Evolutionary conservation across 2,797 vertebrate genomes (phyloP).

Genomic region (Pempheris klunzingeri): DNA sequence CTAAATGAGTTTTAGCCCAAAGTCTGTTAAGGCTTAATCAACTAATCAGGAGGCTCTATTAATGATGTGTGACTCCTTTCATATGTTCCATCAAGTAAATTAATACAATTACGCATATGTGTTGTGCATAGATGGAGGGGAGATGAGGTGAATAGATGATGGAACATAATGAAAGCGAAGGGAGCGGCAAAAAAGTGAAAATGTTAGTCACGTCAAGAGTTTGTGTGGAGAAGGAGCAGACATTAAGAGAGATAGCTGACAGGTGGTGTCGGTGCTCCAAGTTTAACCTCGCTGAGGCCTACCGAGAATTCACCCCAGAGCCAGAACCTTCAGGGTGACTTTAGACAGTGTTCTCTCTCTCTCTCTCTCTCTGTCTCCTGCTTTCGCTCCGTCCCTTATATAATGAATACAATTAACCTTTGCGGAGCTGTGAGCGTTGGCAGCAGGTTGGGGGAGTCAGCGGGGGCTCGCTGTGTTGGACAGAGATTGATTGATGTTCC

Average conservation of each 20-base stretch:
- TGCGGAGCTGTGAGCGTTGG: conserved; percentile 69
- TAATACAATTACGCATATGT: conserved; percentile 62
- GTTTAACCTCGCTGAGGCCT: conserved; percentile 68
- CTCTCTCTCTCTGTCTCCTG: conserved; percentile 22
- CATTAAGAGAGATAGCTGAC: conserved; percentile 48
- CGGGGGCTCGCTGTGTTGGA: conserved; percentile 67
- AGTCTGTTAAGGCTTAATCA: conserved; percentile 83
- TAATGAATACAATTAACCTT: conserved; percentile 90
- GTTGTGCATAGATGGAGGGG: conserved; percentile 43
- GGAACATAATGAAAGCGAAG: not conserved
- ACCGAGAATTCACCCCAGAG: conserved; percentile 56
- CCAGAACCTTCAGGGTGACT: conserved; percentile 80
- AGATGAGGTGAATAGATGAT: conserved; percentile 43
- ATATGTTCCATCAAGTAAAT: conserved; percentile 68
- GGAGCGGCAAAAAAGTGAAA: not conserved
- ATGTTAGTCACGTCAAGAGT: not conserved
- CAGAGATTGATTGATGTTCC: conserved; percentile 86
- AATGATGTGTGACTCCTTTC: conserved; percentile 68
- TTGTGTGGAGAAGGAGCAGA: conserved; percentile 15
- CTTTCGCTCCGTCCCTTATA: conserved; percentile 67
- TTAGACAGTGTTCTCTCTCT: conserved; percentile 51
- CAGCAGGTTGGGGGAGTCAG: conserved; percentile 76
- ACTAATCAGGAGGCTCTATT: conserved; percentile 79
- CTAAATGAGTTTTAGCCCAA: conserved; percentile 79
- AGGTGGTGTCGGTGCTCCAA: conserved; percentile 55